Percentiles rank a stretch among this genome's conserved stretches.
phyloP scores from a whole-genome alignment of 2,113 vertebrate genomes.

The Mirza zaza region DNA sequence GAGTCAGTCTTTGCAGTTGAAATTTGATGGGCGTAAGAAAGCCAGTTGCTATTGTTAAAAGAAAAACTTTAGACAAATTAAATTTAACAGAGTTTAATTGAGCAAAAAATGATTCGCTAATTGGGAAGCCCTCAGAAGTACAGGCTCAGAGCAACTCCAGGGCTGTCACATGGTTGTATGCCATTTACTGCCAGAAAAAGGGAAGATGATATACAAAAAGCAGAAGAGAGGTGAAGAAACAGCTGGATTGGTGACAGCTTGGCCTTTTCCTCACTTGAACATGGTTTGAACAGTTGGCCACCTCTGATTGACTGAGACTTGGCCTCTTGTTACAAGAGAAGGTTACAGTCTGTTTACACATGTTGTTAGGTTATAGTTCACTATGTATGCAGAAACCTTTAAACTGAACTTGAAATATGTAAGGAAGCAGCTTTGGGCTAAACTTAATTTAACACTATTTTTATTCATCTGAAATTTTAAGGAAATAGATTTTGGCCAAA shows the following conservation, averaged over 20 bases:
- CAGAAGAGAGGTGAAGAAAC: not conserved
- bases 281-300: not conserved
- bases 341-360: not conserved
- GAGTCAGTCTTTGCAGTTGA: slow-evolving; percentile 20
- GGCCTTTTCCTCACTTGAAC: not conserved
- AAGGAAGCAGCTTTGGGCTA: not conserved
- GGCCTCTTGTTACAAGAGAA: not conserved
- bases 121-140: not conserved
- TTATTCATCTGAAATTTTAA: slow-evolving; percentile 28
- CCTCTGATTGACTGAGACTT: not conserved
- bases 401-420: not conserved
- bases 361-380: not conserved
- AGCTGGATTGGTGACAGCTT: not conserved
- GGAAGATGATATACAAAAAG: not conserved
- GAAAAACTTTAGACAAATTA: not conserved
- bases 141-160: not conserved
- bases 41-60: not conserved
- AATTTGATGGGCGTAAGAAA: not conserved
- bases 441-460: not conserved
- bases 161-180: not conserved
- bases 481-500: slow-evolving; percentile 12
- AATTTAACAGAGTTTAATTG: not conserved
- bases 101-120: not conserved
- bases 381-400: not conserved
- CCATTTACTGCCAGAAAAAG: not conserved